Evolutionary conservation across 30 jellyfish, hydroid and myxozoan species (phyloP).

Genomic region (Aurelia coerulea): DNA sequence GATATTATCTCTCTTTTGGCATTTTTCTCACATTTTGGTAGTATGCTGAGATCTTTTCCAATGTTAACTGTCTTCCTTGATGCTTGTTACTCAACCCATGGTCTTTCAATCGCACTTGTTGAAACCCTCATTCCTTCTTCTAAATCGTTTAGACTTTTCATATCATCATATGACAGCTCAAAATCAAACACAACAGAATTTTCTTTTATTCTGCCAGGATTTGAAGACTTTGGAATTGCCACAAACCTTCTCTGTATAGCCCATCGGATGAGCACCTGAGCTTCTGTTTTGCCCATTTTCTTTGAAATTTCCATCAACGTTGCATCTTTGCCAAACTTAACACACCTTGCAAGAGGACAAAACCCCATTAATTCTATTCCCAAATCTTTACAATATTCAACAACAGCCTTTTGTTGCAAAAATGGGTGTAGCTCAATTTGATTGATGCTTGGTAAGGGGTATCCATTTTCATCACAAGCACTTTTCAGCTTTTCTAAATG

Average conservation of each 20-base stretch:
- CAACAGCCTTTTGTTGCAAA: slow-evolving; percentile 78
- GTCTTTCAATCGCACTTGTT: slow-evolving; percentile 61
- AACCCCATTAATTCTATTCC: slow-evolving; percentile 87
- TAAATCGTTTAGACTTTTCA: slow-evolving; percentile 57
- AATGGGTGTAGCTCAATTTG: slow-evolving; percentile 97
- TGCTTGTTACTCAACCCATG: slow-evolving; percentile 67
- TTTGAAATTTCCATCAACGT: slow-evolving; percentile 53
- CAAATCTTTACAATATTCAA: slow-evolving; percentile 59
- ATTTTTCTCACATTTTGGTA: no score
- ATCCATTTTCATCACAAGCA: slow-evolving; percentile 40
- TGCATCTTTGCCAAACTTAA: slow-evolving; percentile 63
- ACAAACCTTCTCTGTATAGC: slow-evolving; percentile 79
- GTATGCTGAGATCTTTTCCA: no score
- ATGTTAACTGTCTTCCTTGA: no score
- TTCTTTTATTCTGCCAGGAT: slow-evolving; percentile 75
- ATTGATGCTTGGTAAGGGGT: slow-evolving; percentile 84
- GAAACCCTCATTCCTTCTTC: slow-evolving; percentile 80
- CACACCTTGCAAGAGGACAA: slow-evolving; percentile 96
- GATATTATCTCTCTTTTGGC: no score
- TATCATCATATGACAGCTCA: slow-evolving; percentile 66
- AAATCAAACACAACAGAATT: slow-evolving; percentile 75
- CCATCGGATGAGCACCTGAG: slow-evolving; percentile 88
- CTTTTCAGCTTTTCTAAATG: slow-evolving; percentile 75
- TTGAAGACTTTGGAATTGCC: slow-evolving; percentile 89
- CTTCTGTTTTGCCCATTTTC: slow-evolving; percentile 71